Percentiles rank a stretch among this genome's conserved stretches.
phyloP scores from a whole-genome alignment of 2,113 vertebrate genomes.

The Lepus timidus region DNA sequence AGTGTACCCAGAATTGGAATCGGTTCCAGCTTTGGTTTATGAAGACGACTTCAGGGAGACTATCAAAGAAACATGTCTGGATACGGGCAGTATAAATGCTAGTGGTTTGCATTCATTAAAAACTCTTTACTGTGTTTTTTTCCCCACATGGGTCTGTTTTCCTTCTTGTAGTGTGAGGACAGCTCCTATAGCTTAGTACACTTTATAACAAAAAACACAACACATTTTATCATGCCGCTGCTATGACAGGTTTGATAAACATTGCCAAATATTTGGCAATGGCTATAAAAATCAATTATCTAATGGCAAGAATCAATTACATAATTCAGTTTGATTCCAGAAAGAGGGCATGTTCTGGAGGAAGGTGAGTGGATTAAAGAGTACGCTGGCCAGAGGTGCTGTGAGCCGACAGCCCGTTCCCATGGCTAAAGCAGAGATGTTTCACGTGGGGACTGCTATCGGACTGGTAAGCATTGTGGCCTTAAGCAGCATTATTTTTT shows the following conservation, averaged over 20 bases:
- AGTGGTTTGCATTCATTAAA: background rate
- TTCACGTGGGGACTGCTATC: background rate
- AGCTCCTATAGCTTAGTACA: background rate
- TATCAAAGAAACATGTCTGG: background rate
- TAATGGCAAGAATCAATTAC: background rate
- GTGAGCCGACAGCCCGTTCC: background rate
- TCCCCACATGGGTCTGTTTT: background rate
- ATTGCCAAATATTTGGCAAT: background rate
- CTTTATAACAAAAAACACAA: background rate
- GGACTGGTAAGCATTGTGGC: background rate
- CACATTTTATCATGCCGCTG: background rate
- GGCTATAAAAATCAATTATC: background rate
- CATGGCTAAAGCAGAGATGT: background rate
- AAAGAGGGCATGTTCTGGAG: background rate
- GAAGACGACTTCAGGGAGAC: background rate
- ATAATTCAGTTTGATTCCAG: background rate
- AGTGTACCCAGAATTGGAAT: background rate
- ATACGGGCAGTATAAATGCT: background rate
- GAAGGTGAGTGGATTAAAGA: background rate
- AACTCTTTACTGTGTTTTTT: background rate
- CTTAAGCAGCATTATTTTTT: background rate
- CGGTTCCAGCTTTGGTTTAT: background rate
- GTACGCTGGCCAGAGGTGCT: background rate
- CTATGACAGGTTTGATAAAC: background rate
- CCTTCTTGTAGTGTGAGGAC: background rate